These are phyloP conservation scores for Aphodius sticticus DNA, from an alignment of 2,888 invertebrate genomes.

Conservation along the genomic window DNA sequence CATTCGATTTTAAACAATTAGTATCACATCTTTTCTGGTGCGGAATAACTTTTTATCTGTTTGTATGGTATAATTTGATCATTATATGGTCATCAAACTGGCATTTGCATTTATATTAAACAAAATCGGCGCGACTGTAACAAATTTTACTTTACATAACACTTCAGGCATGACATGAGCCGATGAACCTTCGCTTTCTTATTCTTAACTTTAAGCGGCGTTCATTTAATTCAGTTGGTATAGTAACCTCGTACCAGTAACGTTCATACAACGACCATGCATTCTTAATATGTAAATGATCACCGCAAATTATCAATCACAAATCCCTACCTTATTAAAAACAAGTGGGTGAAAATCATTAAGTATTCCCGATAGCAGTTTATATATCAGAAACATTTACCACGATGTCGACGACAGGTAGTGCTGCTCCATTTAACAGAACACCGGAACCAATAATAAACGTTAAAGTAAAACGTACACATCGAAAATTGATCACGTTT, in stretches of 20 bases:
- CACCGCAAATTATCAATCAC: too few species aligned
- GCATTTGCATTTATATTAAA: too few species aligned
- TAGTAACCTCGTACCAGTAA: not conserved
- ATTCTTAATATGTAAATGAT: not conserved
- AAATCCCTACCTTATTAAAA: too few species aligned
- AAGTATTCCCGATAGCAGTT: not conserved
- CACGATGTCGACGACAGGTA: not conserved
- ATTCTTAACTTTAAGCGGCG: not conserved
- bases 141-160: not conserved
- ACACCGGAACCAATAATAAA: not conserved
- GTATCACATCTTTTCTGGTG: too few species aligned
- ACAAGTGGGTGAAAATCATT: not conserved
- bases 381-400: not conserved
- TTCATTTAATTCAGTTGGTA: not conserved
- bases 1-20: too few species aligned
- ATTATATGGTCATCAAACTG: too few species aligned
- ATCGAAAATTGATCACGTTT: constrained; percentile 38
- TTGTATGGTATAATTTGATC: too few species aligned
- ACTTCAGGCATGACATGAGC: not conserved
- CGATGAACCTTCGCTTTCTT: not conserved
- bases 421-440: not conserved
- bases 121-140: not conserved
- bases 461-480: constrained; percentile 6
- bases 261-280: not conserved
- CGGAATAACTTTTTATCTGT: too few species aligned